Evolutionary conservation across 2,888 invertebrate genomes (phyloP).

Genomic region (Schrankia costaestrigalis): DNA sequence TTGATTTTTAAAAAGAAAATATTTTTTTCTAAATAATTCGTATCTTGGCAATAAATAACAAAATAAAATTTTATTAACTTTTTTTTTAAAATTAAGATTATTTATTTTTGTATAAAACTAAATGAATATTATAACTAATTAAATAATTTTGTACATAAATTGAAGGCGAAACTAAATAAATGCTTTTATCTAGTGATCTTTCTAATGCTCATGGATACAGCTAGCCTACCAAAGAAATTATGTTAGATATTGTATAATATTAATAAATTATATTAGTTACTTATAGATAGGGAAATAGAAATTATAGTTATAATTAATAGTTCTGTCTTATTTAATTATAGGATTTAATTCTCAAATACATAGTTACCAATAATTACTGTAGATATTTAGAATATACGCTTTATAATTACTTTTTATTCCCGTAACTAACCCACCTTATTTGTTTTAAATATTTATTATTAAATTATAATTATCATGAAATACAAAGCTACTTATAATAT

Average conservation of each 20-base stretch:
- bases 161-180: constrained; percentile 20
- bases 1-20: constrained; percentile 5
- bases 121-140: constrained; percentile 21
- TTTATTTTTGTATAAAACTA: constrained; percentile 15
- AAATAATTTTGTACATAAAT: constrained; percentile 18
- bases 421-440: constrained; percentile 13
- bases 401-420: too few species aligned
- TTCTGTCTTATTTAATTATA: too few species aligned
- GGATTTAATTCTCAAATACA: too few species aligned
- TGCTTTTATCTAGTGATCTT: constrained; percentile 39
- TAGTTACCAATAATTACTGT: too few species aligned
- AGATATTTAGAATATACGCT: too few species aligned
- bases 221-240: constrained; percentile 74
- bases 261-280: constrained; percentile 17
- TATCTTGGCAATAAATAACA: background rate
- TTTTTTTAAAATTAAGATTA: background rate
- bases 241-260: constrained; percentile 35
- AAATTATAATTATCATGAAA: too few species aligned
- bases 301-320: constrained; percentile 4
- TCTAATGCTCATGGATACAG: constrained; percentile 64
- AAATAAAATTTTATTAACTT: background rate
- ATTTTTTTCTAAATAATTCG: too few species aligned
- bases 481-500: too few species aligned
- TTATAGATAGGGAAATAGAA: constrained; percentile 10
- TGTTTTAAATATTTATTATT: constrained; percentile 2